Evolutionary conservation across 2,113 vertebrate species (phyloP).

Genomic region (cattle (Bos taurus)): DNA sequence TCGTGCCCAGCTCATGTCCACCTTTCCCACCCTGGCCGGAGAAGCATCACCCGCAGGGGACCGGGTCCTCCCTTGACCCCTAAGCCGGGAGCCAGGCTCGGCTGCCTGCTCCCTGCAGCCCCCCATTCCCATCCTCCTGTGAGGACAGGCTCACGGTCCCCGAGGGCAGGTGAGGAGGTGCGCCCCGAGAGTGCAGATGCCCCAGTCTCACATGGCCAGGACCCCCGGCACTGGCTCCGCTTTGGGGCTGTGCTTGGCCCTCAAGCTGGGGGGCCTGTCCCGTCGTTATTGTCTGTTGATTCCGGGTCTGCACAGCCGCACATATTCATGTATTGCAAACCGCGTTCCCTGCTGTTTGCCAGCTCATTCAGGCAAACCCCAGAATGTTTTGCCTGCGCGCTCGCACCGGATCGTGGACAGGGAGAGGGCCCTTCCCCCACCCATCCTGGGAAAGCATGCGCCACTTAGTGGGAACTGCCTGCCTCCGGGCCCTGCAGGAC

Average conservation of each 20-base stretch:
- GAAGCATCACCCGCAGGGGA: fast-evolving
- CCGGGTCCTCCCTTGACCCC: neutral
- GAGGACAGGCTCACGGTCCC: fast-evolving
- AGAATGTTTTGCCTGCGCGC: neutral
- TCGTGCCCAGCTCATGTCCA: fast-evolving
- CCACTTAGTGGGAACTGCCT: neutral
- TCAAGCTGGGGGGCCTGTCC: neutral
- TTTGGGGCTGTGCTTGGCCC: neutral
- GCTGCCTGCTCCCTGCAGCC: too few species aligned
- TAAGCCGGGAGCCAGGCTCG: neutral
- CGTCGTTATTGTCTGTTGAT: neutral
- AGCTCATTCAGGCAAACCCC: neutral
- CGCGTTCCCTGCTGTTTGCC: neutral
- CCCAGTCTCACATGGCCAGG: fast-evolving
- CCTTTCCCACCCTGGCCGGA: neutral
- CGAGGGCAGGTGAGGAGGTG: neutral
- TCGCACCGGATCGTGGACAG: neutral
- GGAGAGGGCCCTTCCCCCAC: neutral
- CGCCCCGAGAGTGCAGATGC: fast-evolving
- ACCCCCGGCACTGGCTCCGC: neutral
- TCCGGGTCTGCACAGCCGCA: neutral
- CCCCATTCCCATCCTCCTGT: fast-evolving
- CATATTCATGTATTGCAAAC: neutral
- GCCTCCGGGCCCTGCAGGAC: neutral
- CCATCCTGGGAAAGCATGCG: slow-evolving; percentile 1